These are phyloP conservation scores for Diarsia rubi DNA, from an alignment of 2,888 invertebrate species.

Conservation along the genomic window DNA sequence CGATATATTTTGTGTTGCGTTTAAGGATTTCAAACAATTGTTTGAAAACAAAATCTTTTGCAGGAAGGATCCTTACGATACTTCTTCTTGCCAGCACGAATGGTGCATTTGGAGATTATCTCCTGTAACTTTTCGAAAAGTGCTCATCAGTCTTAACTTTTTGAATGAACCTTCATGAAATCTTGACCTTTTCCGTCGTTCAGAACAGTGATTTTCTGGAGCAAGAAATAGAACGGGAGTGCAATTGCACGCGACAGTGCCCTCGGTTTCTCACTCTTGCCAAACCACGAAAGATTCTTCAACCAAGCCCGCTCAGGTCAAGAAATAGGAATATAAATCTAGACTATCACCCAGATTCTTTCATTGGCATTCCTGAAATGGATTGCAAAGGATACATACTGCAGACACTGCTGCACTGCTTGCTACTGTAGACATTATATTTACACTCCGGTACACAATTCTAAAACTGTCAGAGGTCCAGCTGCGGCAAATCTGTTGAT, in stretches of 20 bases:
- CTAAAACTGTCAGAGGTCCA: slow-evolving; percentile 29
- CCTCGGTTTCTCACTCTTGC: background rate
- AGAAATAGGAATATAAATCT: background rate
- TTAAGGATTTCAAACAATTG: background rate
- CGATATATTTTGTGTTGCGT: background rate
- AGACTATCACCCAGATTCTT: background rate
- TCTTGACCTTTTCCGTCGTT: background rate
- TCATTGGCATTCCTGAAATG: background rate
- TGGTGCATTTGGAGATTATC: background rate
- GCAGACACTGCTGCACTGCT: too few relatives aligned
- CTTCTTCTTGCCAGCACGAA: background rate
- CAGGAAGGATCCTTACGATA: background rate
- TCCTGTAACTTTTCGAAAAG: background rate
- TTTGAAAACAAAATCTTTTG: background rate
- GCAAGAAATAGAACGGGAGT: background rate
- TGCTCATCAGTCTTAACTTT: background rate
- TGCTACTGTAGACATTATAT: background rate
- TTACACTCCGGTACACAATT: slow-evolving; percentile 26
- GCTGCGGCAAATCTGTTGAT: slow-evolving; percentile 71
- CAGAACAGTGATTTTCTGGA: background rate
- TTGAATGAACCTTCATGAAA: background rate
- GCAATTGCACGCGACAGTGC: background rate
- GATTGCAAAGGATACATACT: too few relatives aligned
- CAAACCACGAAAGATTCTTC: background rate
- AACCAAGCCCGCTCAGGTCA: too few relatives aligned